Conservation (phyloP, 2,113 vertebrate genomes). For the Porphyrio hochstetteri region DNA sequence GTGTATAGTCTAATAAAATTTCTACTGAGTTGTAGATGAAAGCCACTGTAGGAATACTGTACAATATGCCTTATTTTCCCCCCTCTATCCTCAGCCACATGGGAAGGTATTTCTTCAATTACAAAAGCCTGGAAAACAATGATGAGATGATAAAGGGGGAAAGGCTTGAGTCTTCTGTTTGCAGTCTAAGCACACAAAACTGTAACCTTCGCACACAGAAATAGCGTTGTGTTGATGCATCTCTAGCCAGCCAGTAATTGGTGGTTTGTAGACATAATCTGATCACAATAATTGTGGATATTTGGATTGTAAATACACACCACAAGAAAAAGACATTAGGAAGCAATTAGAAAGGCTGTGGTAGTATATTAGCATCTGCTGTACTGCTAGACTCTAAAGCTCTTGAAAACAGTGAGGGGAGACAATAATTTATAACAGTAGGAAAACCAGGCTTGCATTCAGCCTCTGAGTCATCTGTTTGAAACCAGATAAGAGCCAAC, state of each 20-base stretch:
- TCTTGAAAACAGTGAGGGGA: background rate
- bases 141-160: background rate
- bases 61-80: background rate
- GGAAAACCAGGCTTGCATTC: background rate
- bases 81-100: background rate
- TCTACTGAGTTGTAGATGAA: background rate
- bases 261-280: background rate
- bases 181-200: background rate
- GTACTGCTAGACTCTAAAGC: background rate
- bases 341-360: constrained; percentile 36
- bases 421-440: background rate
- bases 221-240: background rate
- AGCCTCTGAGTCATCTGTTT: background rate
- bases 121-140: background rate
- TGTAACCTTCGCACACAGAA: background rate
- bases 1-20: background rate
- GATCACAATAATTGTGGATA: constrained; percentile 15
- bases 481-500: background rate
- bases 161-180: background rate
- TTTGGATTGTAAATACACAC: constrained; percentile 12
- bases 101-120: background rate
- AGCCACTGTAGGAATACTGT: background rate
- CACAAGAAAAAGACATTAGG: constrained; percentile 3
- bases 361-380: constrained; percentile 2
- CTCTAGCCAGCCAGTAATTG: background rate